Conservation (phyloP, 2,888 invertebrate species). For the Sinodicranocentrus sp. region DNA sequence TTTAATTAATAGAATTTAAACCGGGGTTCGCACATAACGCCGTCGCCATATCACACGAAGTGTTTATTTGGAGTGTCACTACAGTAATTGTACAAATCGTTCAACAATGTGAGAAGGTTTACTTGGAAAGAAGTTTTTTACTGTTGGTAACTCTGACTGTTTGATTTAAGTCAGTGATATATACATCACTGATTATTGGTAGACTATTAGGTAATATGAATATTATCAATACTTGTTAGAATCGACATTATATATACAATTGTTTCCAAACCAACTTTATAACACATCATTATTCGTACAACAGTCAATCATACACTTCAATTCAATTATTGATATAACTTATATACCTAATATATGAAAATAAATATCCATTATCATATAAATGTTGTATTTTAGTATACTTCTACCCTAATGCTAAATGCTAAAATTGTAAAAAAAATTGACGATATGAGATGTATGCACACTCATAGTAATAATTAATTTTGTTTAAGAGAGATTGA, state of each 20-base stretch:
- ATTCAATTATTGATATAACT: too few relatives aligned
- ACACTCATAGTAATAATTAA: constrained; percentile 17
- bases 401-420: constrained; percentile 22
- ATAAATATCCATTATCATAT: neutral
- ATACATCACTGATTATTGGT: constrained; percentile 36
- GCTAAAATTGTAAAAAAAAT: constrained; percentile 40
- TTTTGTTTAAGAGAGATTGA: constrained; percentile 36
- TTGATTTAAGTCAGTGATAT: constrained; percentile 13
- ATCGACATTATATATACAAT: neutral
- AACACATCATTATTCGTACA: constrained; percentile 27
- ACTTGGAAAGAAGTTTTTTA: constrained; percentile 47
- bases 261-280: constrained; percentile 13
- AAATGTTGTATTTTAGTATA: constrained; percentile 50
- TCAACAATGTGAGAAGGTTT: constrained; percentile 45
- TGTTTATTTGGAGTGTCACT: constrained; percentile 45
- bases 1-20: too few relatives aligned
- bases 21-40: too few relatives aligned
- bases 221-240: constrained; percentile 5
- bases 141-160: constrained; percentile 36
- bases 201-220: constrained; percentile 30
- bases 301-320: constrained; percentile 36
- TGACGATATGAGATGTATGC: constrained; percentile 38
- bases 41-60: constrained; percentile 54
- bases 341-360: neutral
- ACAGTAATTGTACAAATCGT: constrained; percentile 62